These are phyloP conservation scores for Nycticryphes semicollaris DNA, from an alignment of 2,113 vertebrate genomes.

Conservation along the genomic window DNA sequence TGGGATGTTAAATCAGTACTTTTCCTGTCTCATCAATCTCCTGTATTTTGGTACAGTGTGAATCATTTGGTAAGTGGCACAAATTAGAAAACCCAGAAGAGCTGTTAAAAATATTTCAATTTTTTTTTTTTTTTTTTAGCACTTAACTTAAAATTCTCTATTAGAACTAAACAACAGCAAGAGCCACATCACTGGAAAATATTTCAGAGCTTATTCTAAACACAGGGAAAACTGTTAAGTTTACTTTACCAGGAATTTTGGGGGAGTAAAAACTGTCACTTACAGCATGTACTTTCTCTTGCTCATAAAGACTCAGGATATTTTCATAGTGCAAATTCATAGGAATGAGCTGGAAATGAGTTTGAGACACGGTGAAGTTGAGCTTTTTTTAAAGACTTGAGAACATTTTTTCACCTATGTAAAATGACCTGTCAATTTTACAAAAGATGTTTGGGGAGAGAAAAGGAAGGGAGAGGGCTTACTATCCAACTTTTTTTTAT, in stretches of 20 bases:
- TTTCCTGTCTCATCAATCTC: slow-evolving; percentile 57
- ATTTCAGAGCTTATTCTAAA: not conserved
- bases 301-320: not conserved
- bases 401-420: not conserved
- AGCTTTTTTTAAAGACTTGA: not conserved
- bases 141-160: not conserved
- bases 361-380: not conserved
- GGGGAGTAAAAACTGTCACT: not conserved
- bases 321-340: not conserved
- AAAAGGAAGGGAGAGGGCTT: not conserved
- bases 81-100: slow-evolving; percentile 31
- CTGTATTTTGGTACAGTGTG: slow-evolving; percentile 46
- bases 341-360: not conserved
- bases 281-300: not conserved
- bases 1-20: slow-evolving; percentile 58
- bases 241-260: not conserved
- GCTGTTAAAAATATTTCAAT: slow-evolving; percentile 4
- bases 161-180: slow-evolving; percentile 12
- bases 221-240: not conserved
- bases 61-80: slow-evolving; percentile 45
- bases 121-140: not conserved
- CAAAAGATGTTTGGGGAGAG: not conserved
- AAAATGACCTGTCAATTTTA: not conserved
- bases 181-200: not conserved
- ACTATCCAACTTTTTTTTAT: not conserved